Evolutionary conservation across 2,888 invertebrate genomes (phyloP), one percentile per base, ranked within the genome.

Genomic region (Terebella lapidaria): DNA sequence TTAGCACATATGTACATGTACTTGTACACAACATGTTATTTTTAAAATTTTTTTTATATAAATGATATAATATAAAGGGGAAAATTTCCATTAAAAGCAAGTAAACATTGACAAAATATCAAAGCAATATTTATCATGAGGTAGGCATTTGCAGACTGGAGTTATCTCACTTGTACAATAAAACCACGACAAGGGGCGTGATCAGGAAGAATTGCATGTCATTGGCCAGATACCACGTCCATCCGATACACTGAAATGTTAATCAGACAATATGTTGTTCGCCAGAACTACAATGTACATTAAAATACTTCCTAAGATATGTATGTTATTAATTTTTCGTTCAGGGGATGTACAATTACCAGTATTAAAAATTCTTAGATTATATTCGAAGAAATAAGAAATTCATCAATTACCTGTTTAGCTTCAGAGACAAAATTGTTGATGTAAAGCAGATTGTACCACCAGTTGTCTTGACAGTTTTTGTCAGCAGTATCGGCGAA

Each of bases 131-230:
- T n/a, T n/a, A n/a, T n/a, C n/a, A n/a, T n/a, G n/a, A n/a, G n/a
- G n/a, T n/a, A n/a, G n/a, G n/a, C n/a, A n/a, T n/a, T n/a, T n/a
- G n/a, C n/a, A n/a, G n/a, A n/a, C n/a, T n/a, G n/a, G n/a, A n/a
- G n/a, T n/a, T 25, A 20, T 67, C 70, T 70, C 63, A 73, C 73
- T 57, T 64, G 59, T 67, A 73, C 1, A 74, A 56, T 3, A 70
- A 68, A 20, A 73, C 56, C 2, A 74, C 58, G 3, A 74, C 56
- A 15, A 74, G 30, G 0, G 75, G 73, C 56, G 70, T 70, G 56
- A 75, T 52, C 22, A 73, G 52, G 59, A 67, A 74, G 57, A 75
- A 75, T 71, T 76, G 76, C 74, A 75, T 74, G 59, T 75, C 76
- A 66, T 74, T 74, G 25, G 76, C 71, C 59, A 76, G 58, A 63